These are phyloP conservation scores for Stictocephala bisonia DNA, from an alignment of 2,888 invertebrate species.

Conservation along the genomic window DNA sequence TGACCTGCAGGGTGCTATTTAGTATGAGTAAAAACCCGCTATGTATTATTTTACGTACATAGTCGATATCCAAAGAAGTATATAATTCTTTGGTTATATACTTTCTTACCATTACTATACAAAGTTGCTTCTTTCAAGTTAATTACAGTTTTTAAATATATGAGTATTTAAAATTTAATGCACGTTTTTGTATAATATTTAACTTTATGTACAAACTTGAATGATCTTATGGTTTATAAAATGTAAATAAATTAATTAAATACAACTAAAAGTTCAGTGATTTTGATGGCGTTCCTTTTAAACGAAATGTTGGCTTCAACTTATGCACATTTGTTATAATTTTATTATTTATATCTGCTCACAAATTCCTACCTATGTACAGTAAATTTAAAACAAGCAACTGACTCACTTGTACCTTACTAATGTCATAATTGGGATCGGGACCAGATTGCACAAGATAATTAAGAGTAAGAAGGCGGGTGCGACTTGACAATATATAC, in stretches of 20 bases:
- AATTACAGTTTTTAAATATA: not conserved
- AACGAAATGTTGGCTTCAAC: too few species aligned
- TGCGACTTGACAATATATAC: not conserved
- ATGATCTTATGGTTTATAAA: not conserved
- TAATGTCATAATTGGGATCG: not conserved
- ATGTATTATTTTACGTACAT: too few species aligned
- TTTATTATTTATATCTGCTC: not conserved
- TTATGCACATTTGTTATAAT: not conserved
- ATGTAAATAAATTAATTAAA: not conserved
- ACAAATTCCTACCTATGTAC: not conserved
- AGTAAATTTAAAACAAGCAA: constrained; percentile 10
- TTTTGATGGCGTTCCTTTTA: not conserved
- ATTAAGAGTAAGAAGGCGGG: not conserved
- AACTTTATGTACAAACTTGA: not conserved
- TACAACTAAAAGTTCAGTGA: not conserved
- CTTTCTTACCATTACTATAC: too few species aligned
- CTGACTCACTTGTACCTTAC: constrained; percentile 28
- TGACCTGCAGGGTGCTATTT: too few species aligned
- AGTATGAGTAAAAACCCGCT: too few species aligned
- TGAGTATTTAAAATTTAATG: not conserved
- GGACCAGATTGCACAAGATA: constrained; percentile 8
- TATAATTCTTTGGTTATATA: too few species aligned
- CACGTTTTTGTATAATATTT: not conserved
- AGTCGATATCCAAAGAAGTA: too few species aligned
- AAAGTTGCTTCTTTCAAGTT: too few species aligned